These are phyloP conservation scores for Hypanus sabinus DNA, from an alignment of 2,113 vertebrate genomes.

Conservation along the genomic window DNA sequence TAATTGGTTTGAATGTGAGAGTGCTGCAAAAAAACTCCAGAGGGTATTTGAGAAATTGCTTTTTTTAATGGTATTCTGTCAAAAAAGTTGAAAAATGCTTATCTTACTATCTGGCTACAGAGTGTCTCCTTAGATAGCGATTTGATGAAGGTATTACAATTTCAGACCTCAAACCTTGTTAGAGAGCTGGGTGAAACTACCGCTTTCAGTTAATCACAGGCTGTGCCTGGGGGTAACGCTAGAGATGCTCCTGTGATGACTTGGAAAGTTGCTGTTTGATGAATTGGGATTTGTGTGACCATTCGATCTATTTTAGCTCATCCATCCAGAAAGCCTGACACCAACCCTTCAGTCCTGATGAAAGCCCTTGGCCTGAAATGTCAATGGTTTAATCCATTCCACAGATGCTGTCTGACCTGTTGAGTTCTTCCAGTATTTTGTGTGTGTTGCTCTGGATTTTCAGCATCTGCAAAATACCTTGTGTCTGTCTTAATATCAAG, in stretches of 20 bases:
- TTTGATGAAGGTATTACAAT: slow-evolving; percentile 15
- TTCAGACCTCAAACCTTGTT: not conserved
- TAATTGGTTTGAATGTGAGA: slow-evolving; percentile 32
- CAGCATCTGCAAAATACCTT: too few relatives aligned
- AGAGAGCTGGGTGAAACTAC: not conserved
- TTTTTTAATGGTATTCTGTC: slow-evolving; percentile 30
- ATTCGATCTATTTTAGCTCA: not conserved
- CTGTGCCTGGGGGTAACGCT: not conserved
- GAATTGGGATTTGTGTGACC: not conserved
- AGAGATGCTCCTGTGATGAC: too few relatives aligned
- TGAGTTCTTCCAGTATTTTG: too few relatives aligned
- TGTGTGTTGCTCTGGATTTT: too few relatives aligned
- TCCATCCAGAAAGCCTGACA: too few relatives aligned
- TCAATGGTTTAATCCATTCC: too few relatives aligned
- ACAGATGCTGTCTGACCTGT: too few relatives aligned
- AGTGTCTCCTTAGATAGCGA: not conserved
- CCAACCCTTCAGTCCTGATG: too few relatives aligned
- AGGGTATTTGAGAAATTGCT: slow-evolving; percentile 35
- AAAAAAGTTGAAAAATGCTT: slow-evolving; percentile 25
- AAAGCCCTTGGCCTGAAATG: too few relatives aligned
- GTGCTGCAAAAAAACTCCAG: slow-evolving; percentile 20
- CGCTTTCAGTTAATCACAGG: not conserved
- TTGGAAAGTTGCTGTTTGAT: not conserved
- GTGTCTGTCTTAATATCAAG: not conserved
- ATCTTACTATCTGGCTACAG: not conserved